Evolutionary conservation across 2,888 invertebrate species (phyloP).

Genomic region (Gortyna flavago): DNA sequence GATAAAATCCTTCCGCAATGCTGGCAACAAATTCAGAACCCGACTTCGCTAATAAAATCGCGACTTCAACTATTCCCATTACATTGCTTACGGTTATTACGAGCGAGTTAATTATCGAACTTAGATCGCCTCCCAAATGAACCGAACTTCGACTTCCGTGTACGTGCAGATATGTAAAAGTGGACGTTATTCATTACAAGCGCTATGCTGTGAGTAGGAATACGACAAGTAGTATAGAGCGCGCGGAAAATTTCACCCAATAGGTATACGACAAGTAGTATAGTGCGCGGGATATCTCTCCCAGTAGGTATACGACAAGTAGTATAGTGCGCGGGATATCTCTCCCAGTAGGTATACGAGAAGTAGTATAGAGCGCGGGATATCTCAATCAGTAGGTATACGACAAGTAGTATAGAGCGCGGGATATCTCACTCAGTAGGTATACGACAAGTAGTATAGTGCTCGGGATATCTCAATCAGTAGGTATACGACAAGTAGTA

Average conservation of each 20-base stretch:
- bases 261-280: too few relatives aligned
- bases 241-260: not conserved
- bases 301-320: too few relatives aligned
- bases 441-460: not conserved
- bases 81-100: conserved; percentile 43
- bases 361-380: too few relatives aligned
- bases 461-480: too few relatives aligned
- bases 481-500: too few relatives aligned
- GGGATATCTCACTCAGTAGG: not conserved
- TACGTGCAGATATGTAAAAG: conserved; percentile 40
- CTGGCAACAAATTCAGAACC: conserved; percentile 8
- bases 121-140: conserved; percentile 39
- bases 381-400: too few relatives aligned
- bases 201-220: not conserved
- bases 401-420: too few relatives aligned
- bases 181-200: conserved; percentile 25
- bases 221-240: not conserved
- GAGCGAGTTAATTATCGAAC: conserved; percentile 53
- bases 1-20: not conserved
- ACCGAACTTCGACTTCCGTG: conserved; percentile 23
- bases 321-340: too few relatives aligned
- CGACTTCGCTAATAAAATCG: conserved; percentile 35
- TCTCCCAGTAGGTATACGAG: too few relatives aligned
- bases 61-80: conserved; percentile 39
- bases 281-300: too few relatives aligned